Conservation (phyloP, 2,113 vertebrate genomes). For the Eurypyga helias region DNA sequence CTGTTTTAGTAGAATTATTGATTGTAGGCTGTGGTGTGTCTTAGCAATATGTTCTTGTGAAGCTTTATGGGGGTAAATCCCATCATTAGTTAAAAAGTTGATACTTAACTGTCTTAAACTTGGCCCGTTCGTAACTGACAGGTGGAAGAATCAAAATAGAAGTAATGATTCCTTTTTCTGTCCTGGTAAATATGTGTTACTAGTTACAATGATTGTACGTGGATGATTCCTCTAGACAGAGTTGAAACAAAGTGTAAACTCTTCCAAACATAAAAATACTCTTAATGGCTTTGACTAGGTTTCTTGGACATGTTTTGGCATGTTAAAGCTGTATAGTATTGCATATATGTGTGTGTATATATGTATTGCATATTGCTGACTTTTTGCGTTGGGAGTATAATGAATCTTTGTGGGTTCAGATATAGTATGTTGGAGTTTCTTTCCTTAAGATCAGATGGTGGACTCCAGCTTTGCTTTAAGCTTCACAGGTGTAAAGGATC, state of each 20-base stretch:
- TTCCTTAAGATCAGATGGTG: not conserved
- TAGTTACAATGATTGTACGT: not conserved
- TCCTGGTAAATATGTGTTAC: not conserved
- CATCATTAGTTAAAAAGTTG: not conserved
- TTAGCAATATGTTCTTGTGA: not conserved
- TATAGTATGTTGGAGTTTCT: not conserved
- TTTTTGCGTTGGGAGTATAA: not conserved
- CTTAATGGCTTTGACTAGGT: not conserved
- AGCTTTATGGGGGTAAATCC: not conserved
- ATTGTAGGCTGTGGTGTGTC: not conserved
- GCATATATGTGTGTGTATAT: not conserved
- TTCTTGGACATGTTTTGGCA: not conserved
- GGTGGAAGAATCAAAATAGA: not conserved
- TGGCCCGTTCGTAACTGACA: not conserved
- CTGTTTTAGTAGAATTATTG: not conserved
- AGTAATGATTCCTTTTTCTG: not conserved
- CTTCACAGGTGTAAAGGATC: not conserved
- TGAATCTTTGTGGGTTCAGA: not conserved
- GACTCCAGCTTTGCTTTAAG: not conserved
- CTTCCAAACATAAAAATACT: not conserved
- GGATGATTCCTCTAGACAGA: not conserved
- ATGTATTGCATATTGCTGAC: not conserved
- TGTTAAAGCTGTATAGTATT: not conserved
- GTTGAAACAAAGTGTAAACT: not conserved
- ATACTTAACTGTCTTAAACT: not conserved